Percentiles rank a stretch among this genome's conserved stretches.
These are phyloP conservation scores for Catagonus wagneri DNA, from an alignment of 2,113 vertebrate genomes.

Conservation along the genomic window DNA sequence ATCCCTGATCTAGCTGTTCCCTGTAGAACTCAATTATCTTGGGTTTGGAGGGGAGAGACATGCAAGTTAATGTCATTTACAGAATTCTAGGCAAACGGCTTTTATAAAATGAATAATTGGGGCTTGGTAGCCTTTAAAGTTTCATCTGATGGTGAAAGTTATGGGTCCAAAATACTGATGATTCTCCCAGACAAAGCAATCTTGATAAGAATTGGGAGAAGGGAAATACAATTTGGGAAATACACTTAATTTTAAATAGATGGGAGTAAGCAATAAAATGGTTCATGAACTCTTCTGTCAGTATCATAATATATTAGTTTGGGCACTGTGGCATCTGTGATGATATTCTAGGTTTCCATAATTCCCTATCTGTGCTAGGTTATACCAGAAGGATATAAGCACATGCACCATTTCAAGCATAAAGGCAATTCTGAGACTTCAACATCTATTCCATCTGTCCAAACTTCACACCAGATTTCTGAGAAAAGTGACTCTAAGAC, in stretches of 20 bases:
- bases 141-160: background rate
- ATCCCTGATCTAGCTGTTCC: background rate
- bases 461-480: slow-evolving; percentile 33
- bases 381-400: slow-evolving; percentile 40
- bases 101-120: background rate
- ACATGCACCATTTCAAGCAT: slow-evolving; percentile 63
- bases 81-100: background rate
- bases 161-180: background rate
- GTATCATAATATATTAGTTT: slow-evolving; percentile 54
- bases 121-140: background rate
- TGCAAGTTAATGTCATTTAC: background rate
- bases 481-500: slow-evolving; percentile 38
- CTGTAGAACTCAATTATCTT: background rate
- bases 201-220: background rate
- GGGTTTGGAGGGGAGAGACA: background rate
- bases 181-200: background rate
- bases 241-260: slow-evolving; percentile 53
- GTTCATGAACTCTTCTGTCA: slow-evolving; percentile 28
- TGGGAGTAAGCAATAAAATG: slow-evolving; percentile 44
- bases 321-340: slow-evolving; percentile 55
- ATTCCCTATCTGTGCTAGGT: slow-evolving; percentile 72
- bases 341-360: slow-evolving; percentile 61
- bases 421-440: slow-evolving; percentile 66
- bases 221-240: background rate
- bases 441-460: slow-evolving; percentile 60